phyloP scores from a whole-genome alignment of 2,113 vertebrate genomes.

The Leucopternis melanops region DNA sequence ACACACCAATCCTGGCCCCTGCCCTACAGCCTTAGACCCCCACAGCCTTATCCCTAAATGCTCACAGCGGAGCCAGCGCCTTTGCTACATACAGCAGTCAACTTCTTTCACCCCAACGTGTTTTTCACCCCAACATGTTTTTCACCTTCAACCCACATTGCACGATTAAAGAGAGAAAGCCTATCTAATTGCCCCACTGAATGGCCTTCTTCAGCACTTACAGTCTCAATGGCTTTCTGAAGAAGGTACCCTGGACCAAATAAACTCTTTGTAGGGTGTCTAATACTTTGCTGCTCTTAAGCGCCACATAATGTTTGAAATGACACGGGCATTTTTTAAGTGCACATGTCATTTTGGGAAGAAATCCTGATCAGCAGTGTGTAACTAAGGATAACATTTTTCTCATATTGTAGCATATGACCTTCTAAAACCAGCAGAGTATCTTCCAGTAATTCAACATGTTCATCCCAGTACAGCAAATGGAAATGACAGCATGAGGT shows the following conservation, averaged over 20 bases:
- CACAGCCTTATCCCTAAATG: background rate
- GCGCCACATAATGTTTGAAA: background rate
- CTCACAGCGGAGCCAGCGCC: background rate
- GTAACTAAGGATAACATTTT: background rate
- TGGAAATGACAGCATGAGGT: background rate
- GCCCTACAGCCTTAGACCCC: background rate
- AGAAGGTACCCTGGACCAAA: background rate
- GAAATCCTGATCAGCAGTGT: background rate
- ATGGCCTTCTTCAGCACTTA: background rate
- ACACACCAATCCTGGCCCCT: background rate
- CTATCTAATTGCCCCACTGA: background rate
- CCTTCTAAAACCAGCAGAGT: background rate
- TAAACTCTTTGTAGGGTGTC: background rate
- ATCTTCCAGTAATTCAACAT: background rate
- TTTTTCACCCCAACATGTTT: background rate
- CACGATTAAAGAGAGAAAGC: background rate
- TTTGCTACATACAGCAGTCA: background rate
- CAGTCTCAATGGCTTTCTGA: background rate
- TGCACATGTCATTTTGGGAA: background rate
- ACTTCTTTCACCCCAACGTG: background rate
- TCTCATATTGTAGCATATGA: fast-evolving
- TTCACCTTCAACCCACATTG: background rate
- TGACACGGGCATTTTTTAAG: fast-evolving
- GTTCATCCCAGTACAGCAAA: background rate
- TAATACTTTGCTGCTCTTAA: background rate